Conservation (phyloP, 2,888 invertebrate species). For the Eledone cirrhosa region DNA sequence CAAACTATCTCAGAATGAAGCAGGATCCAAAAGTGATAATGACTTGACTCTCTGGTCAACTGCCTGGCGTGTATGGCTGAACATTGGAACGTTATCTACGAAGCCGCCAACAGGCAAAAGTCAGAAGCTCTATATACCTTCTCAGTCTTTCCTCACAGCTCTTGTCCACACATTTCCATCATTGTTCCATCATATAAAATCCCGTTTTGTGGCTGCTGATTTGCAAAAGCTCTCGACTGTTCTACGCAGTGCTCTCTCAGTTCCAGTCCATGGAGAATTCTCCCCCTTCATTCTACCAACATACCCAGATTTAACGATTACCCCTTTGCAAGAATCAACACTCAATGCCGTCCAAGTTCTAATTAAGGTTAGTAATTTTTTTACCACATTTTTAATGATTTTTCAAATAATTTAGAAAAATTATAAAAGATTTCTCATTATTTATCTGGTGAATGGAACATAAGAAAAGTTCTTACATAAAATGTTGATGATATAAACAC, state of each 20-base stretch:
- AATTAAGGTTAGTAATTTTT: slow-evolving; percentile 74
- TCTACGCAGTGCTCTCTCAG: slow-evolving; percentile 79
- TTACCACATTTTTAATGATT: background rate
- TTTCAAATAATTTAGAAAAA: background rate
- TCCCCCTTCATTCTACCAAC: slow-evolving; percentile 83
- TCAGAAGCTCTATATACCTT: slow-evolving; percentile 79
- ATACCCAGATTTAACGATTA: slow-evolving; percentile 77
- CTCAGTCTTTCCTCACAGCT: slow-evolving; percentile 92
- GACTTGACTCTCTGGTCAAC: slow-evolving; percentile 63
- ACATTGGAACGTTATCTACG: slow-evolving; percentile 83
- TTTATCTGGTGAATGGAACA: too few relatives aligned
- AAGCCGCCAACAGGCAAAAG: slow-evolving; percentile 68
- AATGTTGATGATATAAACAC: background rate
- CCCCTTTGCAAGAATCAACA: slow-evolving; percentile 84
- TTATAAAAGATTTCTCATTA: background rate
- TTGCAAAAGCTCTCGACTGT: slow-evolving; percentile 82
- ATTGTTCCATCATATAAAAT: slow-evolving; percentile 87
- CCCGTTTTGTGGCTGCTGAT: slow-evolving; percentile 74
- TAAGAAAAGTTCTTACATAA: too few relatives aligned
- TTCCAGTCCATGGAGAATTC: slow-evolving; percentile 83
- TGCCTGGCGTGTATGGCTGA: slow-evolving; percentile 75
- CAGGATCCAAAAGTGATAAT: slow-evolving; percentile 42
- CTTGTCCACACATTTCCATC: slow-evolving; percentile 95
- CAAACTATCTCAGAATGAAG: slow-evolving; percentile 2
- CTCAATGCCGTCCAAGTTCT: slow-evolving; percentile 87